Conservation (phyloP, 1,140 invertebrate genomes). For the Ceratosolen fusciceps region DNA sequence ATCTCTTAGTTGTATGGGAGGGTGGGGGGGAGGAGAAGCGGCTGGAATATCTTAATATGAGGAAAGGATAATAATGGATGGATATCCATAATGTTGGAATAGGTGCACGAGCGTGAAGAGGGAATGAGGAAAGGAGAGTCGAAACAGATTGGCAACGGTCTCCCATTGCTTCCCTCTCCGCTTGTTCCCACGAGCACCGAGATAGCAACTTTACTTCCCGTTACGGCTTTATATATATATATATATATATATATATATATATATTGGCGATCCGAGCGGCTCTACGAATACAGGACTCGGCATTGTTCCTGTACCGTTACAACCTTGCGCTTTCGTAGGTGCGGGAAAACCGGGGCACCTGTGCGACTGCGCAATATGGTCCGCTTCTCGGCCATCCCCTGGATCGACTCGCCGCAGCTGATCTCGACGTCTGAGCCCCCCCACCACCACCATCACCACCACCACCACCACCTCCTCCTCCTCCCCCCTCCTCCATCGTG, state of each 20-base stretch:
- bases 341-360: constrained; percentile 29
- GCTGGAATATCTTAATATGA: too few relatives aligned
- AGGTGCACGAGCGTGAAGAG: neutral
- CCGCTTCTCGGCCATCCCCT: neutral
- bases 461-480: too few relatives aligned
- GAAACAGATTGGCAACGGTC: neutral
- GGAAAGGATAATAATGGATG: too few relatives aligned
- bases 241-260: neutral
- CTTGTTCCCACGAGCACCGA: constrained; percentile 28
- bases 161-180: constrained; percentile 1
- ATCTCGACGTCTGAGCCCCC: too few relatives aligned
- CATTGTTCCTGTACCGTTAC: constrained; percentile 17
- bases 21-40: too few relatives aligned
- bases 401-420: neutral
- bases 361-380: constrained; percentile 21
- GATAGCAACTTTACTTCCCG: constrained; percentile 23
- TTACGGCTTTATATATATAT: constrained; percentile 12
- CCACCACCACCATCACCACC: neutral
- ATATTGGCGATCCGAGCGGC: neutral
- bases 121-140: constrained; percentile 6
- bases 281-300: neutral
- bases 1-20: too few relatives aligned
- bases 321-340: constrained; percentile 9
- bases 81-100: too few relatives aligned
- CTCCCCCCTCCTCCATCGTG: too few relatives aligned